A percentile compares a stretch with the other conserved stretches of the same genome.
These are phyloP conservation scores for Nephrotoma guestfalica DNA, from an alignment of 2,888 invertebrate species.

Conservation along the genomic window DNA sequence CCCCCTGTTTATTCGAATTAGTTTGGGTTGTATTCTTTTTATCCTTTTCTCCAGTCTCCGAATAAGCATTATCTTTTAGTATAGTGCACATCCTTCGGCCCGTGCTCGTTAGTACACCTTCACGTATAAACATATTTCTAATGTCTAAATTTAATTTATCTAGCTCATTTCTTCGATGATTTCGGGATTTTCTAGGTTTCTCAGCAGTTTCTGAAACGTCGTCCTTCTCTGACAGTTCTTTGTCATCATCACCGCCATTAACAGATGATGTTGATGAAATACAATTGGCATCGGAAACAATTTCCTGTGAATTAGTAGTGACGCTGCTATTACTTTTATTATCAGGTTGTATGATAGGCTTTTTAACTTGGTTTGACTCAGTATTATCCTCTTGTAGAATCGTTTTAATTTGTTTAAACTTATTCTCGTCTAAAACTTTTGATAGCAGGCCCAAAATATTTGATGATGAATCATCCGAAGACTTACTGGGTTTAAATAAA, in stretches of 20 bases:
- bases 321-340: conserved; percentile 8
- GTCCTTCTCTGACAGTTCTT: neutral
- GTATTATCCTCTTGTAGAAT: conserved; percentile 14
- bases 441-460: conserved; percentile 18
- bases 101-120: conserved; percentile 41
- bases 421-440: conserved; percentile 19
- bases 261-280: neutral
- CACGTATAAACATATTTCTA: conserved; percentile 46
- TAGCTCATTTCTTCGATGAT: conserved; percentile 32
- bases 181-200: conserved; percentile 7
- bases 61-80: conserved; percentile 22
- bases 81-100: conserved; percentile 42
- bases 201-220: conserved; percentile 11
- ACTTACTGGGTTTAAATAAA: conserved; percentile 11
- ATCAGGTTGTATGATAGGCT: conserved; percentile 6
- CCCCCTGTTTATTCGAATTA: neutral
- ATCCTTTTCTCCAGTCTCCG: neutral
- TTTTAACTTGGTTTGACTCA: conserved; percentile 8
- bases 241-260: conserved; percentile 1
- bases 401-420: conserved; percentile 18
- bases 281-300: neutral
- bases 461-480: conserved; percentile 14
- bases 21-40: neutral
- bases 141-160: conserved; percentile 49
- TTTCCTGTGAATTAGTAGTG: neutral